These are phyloP conservation scores for Apoda limacodes DNA, from an alignment of 2,888 invertebrate genomes.

Conservation along the genomic window DNA sequence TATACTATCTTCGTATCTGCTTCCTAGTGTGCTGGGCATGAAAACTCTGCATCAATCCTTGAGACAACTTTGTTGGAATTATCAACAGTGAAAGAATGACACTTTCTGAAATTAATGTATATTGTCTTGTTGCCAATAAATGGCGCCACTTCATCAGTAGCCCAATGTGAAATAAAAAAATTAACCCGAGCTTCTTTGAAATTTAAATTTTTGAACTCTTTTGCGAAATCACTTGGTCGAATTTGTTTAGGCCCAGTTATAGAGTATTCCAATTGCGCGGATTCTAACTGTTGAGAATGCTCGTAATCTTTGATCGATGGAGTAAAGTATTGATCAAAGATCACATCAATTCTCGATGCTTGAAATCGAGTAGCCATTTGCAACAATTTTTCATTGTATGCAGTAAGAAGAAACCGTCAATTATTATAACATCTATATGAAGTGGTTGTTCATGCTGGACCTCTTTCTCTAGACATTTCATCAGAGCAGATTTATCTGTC, in stretches of 20 bases:
- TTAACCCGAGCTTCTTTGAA: constrained; percentile 22
- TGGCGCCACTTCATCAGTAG: too few relatives aligned
- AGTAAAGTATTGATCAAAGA: too few relatives aligned
- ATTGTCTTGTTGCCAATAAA: constrained; percentile 21
- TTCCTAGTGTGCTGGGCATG: too few relatives aligned
- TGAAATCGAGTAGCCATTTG: constrained; percentile 21
- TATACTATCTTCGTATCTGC: too few relatives aligned
- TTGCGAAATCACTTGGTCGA: constrained; percentile 16
- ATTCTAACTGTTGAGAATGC: constrained; percentile 14
- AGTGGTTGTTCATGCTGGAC: constrained; percentile 9
- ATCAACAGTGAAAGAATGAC: constrained; percentile 9
- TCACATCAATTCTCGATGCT: too few relatives aligned
- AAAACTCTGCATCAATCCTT: too few relatives aligned
- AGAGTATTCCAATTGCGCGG: constrained; percentile 18
- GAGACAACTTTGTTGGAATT: not conserved
- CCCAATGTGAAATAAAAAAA: too few relatives aligned
- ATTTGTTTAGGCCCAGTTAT: constrained; percentile 22
- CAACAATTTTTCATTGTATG: constrained; percentile 23
- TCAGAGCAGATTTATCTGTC: constrained; percentile 23
- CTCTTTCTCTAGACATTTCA: constrained; percentile 17
- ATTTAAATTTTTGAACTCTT: constrained; percentile 21
- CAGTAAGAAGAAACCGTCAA: constrained; percentile 24
- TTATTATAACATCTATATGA: constrained; percentile 11
- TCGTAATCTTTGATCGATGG: too few relatives aligned
- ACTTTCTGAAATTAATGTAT: constrained; percentile 10